These are phyloP conservation scores for Pachycephala philippinensis DNA, from an alignment of 2,113 vertebrate genomes.

Conservation along the genomic window DNA sequence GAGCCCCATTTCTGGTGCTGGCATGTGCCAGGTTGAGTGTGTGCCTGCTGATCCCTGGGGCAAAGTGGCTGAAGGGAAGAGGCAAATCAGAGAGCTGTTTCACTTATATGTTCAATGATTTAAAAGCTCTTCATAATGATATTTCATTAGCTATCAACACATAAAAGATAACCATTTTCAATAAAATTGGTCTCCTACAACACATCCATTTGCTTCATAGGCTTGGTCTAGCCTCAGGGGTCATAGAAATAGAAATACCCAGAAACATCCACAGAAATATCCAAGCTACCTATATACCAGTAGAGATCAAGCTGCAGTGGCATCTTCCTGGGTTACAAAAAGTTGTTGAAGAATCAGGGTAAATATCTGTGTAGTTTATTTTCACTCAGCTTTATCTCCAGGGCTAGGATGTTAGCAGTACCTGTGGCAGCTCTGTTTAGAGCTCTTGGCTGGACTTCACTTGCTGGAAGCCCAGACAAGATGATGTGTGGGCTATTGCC, in stretches of 20 bases:
- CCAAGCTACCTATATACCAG: not conserved
- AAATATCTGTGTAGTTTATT: not conserved
- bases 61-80: not conserved
- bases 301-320: not conserved
- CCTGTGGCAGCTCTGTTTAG: not conserved
- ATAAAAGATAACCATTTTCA: not conserved
- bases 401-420: not conserved
- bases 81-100: not conserved
- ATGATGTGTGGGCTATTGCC: not conserved
- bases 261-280: not conserved
- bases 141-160: not conserved
- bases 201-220: not conserved
- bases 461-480: not conserved
- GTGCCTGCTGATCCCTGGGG: not conserved
- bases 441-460: not conserved
- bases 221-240: not conserved
- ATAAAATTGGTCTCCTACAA: not conserved
- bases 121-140: not conserved
- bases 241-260: not conserved
- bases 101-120: not conserved
- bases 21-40: fast-evolving
- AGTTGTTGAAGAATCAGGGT: not conserved
- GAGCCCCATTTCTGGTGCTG: not conserved
- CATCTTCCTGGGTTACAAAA: not conserved
- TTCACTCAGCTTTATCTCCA: not conserved